These are phyloP conservation scores for Schizotus pectinicornis DNA, from an alignment of 2,888 invertebrate species.

Conservation along the genomic window DNA sequence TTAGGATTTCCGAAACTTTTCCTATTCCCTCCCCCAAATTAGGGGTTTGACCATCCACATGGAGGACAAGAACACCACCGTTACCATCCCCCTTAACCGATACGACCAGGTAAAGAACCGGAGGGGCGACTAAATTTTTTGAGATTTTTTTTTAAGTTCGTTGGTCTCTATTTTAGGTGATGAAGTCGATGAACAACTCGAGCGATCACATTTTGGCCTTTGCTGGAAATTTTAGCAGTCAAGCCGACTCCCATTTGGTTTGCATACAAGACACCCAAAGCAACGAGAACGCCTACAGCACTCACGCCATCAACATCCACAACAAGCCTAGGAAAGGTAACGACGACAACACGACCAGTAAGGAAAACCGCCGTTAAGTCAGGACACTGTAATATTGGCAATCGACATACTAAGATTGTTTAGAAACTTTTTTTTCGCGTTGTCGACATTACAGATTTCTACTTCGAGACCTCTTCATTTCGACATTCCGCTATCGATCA, in stretches of 20 bases:
- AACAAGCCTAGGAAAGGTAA: slow-evolving; percentile 78
- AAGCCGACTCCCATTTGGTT: slow-evolving; percentile 86
- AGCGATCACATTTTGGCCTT: slow-evolving; percentile 86
- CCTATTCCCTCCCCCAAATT: slow-evolving; percentile 79
- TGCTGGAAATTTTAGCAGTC: slow-evolving; percentile 77
- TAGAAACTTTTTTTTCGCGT: too few species aligned
- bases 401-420: too few species aligned
- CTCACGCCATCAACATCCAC: slow-evolving; percentile 87
- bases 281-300: slow-evolving; percentile 79
- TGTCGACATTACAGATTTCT: too few species aligned
- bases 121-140: not conserved
- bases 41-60: slow-evolving; percentile 81
- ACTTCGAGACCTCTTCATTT: too few species aligned
- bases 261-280: slow-evolving; percentile 77
- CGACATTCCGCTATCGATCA: too few species aligned
- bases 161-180: slow-evolving; percentile 58
- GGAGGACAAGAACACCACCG: slow-evolving; percentile 79
- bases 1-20: slow-evolving; percentile 81
- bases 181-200: slow-evolving; percentile 78
- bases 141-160: not conserved
- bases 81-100: slow-evolving; percentile 78
- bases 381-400: too few species aligned
- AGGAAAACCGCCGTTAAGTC: too few species aligned
- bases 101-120: slow-evolving; percentile 66
- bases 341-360: not conserved